Base-by-base conservation (phyloP, 2,888 invertebrate species). In the Parnassius smintheus region DNA sequence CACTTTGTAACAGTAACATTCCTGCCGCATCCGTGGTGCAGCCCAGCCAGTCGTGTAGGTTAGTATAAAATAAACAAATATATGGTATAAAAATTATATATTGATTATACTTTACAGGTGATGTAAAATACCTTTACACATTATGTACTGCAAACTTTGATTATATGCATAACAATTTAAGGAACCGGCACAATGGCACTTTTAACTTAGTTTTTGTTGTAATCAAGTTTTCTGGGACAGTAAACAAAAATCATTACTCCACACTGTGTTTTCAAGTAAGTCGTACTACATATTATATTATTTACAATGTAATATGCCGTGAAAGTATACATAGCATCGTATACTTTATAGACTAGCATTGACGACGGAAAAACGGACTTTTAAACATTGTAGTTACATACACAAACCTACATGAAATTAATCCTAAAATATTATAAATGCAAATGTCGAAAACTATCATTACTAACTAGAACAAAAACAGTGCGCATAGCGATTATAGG, bases 151-250 rank as follows among this genome's bases (percentile, higher is more conserved):
- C 64, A 68, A 68, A 68, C 70, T 68, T 65, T 55, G 18, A 64
- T 56, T 61, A 64, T 63, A 65, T 66, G 60, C 49, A 61, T 61
- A 62, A 63, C 54, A 67, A 73, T 75, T 74, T 74, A 76, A 87
- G 85, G 85, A 86, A 88, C 86, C 82, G 79, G 80, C 75, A 78
- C 76, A 74, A 87, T 86, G 87, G 86, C 87, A 87, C 85, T 80
- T 74, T 72, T 45, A 56, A 13, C 9, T 51, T 54, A 67, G 66
- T 70, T 64, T 68, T 66, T 70, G 53, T 64, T 61, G 65, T 70
- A 49, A 66, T 61, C 65, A 67, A 57, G 65, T 64, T 66, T 52
- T 61, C 65, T 60, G 56, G 59, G 59, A 59, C 60, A 57, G 61
- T 65, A 59, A 22, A 55, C 50, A 55, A 56, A 42, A 51, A 35